A percentile compares a stretch with the other conserved stretches of the same genome.
phyloP scores from a whole-genome alignment of 2,113 vertebrate genomes.

The Lepus timidus region DNA sequence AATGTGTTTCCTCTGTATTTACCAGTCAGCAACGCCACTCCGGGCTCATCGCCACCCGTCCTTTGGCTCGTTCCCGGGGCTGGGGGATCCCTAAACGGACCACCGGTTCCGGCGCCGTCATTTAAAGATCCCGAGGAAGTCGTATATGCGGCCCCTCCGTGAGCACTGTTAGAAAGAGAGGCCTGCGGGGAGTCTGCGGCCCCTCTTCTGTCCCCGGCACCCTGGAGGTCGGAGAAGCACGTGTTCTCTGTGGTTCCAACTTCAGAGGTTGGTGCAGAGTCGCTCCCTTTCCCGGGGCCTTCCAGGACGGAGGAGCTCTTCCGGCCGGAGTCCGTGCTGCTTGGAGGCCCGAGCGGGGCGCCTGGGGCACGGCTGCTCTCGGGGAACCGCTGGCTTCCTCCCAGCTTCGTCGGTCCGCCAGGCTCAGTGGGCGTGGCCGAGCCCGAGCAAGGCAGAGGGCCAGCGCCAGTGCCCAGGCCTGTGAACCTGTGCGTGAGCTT shows the following conservation, averaged over 20 bases:
- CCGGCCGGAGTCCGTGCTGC: no score
- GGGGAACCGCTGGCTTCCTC: neutral
- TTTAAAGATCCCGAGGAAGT: neutral
- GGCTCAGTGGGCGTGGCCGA: neutral
- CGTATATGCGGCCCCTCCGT: neutral
- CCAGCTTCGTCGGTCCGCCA: neutral
- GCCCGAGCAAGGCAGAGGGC: neutral
- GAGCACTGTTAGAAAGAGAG: neutral
- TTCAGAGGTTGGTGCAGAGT: neutral
- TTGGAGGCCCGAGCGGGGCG: neutral
- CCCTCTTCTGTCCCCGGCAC: neutral
- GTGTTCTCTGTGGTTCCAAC: rapidly evolving
- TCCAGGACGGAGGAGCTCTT: no score
- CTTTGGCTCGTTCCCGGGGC: neutral
- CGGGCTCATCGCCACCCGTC: rapidly evolving
- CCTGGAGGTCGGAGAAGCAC: rapidly evolving
- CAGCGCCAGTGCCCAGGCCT: neutral
- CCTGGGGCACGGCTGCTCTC: neutral
- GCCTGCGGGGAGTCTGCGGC: neutral
- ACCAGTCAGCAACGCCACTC: neutral
- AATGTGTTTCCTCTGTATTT: neutral
- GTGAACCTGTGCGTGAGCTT: neutral
- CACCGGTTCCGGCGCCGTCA: neutral
- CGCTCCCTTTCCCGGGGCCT: neutral
- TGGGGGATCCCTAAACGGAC: no score